Evolutionary conservation across 2,888 invertebrate species (phyloP).

Genomic region (Bibio marci): DNA sequence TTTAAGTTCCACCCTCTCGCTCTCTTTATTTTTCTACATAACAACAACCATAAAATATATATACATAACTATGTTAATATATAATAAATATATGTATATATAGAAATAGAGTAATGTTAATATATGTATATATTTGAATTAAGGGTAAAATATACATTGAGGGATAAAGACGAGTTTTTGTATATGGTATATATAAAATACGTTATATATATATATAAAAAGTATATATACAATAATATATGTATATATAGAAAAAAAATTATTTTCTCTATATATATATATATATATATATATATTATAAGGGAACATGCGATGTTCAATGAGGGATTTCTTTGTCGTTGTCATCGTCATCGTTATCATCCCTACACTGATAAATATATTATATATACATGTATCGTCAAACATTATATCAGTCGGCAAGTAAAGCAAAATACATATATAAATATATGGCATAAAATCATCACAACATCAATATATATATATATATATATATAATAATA

Average conservation of each 20-base stretch:
- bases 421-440: too few species aligned
- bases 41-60: too few species aligned
- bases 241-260: background rate
- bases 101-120: background rate
- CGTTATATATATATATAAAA: background rate
- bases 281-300: background rate
- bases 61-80: background rate
- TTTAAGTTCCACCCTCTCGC: constrained; percentile 5
- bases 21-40: too few species aligned
- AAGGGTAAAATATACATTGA: background rate
- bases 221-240: background rate
- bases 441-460: too few species aligned
- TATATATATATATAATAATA: too few species aligned
- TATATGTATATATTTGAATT: background rate
- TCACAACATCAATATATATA: too few species aligned
- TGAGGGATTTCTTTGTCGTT: constrained; percentile 2
- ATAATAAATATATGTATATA: background rate
- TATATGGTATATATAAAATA: too few species aligned
- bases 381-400: too few species aligned
- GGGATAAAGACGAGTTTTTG: too few species aligned
- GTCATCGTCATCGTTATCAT: too few species aligned
- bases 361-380: too few species aligned
- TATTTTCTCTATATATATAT: background rate
- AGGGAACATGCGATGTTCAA: background rate
- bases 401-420: too few species aligned